Base-by-base conservation (phyloP, 2,888 invertebrate species). In the Anticlea derivata region DNA sequence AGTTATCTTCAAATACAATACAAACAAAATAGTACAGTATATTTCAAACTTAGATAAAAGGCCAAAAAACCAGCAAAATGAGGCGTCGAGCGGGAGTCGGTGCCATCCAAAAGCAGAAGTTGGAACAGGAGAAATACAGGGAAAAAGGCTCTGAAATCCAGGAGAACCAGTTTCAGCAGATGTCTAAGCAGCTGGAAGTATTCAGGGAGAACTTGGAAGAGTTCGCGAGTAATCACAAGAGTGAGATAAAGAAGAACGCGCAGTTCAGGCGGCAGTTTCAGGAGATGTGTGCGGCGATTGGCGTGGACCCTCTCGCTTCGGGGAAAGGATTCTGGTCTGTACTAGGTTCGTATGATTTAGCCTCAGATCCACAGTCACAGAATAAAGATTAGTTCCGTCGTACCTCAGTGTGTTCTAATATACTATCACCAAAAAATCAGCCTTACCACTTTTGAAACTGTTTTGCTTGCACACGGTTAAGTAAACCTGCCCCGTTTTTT, bases 211-310 rank as follows among this genome's bases (percentile, higher is more conserved):
- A 98, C 77, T 86, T 99, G 27, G 98, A 99, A 81, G 97, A 98
- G 65, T 99, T 99, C 79, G 98, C 99, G 0, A 91, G 95, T 2
- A 98, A 98, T 66, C 98, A 99, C 78, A 97, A 97, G 73, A 96
- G 92, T 64, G 98, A 99, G 75, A 99, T 99, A 33, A 95, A 95
- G 62, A 98, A 98, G 79, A 97, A 99, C 79, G 94, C 98, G 0
- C 95, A 96, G 68, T 99, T 99, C 75, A 93, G 99, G 24, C 92
- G 96, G 44, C 98, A 99, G 82, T 99, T 99, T 78, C 98, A 98
- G 72, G 97, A 98, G 83, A 99, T 99, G 99, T 99, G 99, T 85
- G 97, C 99, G 0, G 96, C 98, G 0, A 99, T 99, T 56, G 99
- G 98, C 0, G 99, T 99, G 0, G 99, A 99, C 83, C 99, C 99